These are phyloP conservation scores for Ophioninae sp. DNA, from an alignment of 2,888 invertebrate genomes.

Conservation along the genomic window DNA sequence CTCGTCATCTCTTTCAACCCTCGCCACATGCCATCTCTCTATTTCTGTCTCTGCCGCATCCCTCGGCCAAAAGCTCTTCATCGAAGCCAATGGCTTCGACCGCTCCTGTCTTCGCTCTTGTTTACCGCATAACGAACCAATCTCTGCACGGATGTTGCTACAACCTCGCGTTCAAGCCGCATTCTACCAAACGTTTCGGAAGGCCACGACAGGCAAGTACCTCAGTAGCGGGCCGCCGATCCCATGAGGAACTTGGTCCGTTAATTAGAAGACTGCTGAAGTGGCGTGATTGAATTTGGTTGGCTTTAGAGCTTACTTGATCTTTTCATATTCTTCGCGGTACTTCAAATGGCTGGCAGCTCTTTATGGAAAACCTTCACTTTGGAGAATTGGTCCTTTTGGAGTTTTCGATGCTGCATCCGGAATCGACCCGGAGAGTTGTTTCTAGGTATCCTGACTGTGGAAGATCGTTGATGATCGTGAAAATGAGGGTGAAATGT, in stretches of 20 bases:
- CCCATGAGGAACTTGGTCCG: too few species aligned
- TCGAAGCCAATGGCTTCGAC: conserved; percentile 6
- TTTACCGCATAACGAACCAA: conserved; percentile 49
- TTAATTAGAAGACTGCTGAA: conserved; percentile 11
- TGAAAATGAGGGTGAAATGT: conserved; percentile 38
- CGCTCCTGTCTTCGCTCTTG: conserved; percentile 6
- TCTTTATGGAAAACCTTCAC: too few species aligned
- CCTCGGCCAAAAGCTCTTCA: conserved; percentile 8
- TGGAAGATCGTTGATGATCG: conserved; percentile 33
- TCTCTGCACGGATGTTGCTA: conserved; percentile 29
- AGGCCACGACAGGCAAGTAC: too few species aligned
- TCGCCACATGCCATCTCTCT: conserved; percentile 1
- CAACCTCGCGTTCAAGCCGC: not conserved
- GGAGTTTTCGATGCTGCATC: too few species aligned
- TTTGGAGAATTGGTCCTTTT: too few species aligned
- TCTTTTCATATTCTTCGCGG: too few species aligned
- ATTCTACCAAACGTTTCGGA: too few species aligned
- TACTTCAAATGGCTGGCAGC: too few species aligned
- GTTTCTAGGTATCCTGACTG: not conserved
- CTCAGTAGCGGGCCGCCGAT: too few species aligned
- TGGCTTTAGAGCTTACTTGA: too few species aligned
- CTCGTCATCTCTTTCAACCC: not conserved
- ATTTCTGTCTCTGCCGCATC: not conserved
- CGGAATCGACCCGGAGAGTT: too few species aligned
- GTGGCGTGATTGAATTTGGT: conserved; percentile 18